Percentiles rank a stretch among this genome's conserved stretches.
Conservation (phyloP, 2,113 vertebrate species). For the Aramus guarauna region DNA sequence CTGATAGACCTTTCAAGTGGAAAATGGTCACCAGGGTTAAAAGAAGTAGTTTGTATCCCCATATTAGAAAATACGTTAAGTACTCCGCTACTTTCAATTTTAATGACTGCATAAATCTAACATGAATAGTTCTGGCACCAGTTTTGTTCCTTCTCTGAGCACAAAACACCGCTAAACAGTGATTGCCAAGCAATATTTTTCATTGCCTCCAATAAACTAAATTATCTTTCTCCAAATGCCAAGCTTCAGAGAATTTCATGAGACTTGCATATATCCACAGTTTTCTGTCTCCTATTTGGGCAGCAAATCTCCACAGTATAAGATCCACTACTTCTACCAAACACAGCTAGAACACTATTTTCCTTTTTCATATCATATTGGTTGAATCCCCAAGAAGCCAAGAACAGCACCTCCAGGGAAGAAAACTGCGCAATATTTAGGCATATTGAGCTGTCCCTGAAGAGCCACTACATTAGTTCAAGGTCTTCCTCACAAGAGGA, state of each 20-base stretch:
- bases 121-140: neutral
- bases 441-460: neutral
- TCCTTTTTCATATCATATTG: neutral
- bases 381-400: too few species aligned
- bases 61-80: rapidly evolving
- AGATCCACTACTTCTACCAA: neutral
- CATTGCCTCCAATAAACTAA: neutral
- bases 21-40: neutral
- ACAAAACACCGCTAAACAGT: neutral
- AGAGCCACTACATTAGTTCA: neutral
- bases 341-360: neutral
- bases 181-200: neutral
- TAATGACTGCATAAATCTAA: neutral
- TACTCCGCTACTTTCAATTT: neutral
- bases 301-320: neutral
- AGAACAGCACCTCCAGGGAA: neutral
- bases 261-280: neutral
- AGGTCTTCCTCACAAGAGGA: neutral
- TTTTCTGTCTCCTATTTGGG: neutral
- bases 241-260: neutral
- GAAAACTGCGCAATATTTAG: neutral
- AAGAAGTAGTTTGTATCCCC: neutral
- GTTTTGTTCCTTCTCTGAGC: neutral
- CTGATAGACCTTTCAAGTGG: neutral
- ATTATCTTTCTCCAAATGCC: neutral